Percentiles rank a stretch among this genome's conserved stretches.
These are phyloP conservation scores for Tetrax tetrax DNA, from an alignment of 2,113 vertebrate genomes.

Conservation along the genomic window DNA sequence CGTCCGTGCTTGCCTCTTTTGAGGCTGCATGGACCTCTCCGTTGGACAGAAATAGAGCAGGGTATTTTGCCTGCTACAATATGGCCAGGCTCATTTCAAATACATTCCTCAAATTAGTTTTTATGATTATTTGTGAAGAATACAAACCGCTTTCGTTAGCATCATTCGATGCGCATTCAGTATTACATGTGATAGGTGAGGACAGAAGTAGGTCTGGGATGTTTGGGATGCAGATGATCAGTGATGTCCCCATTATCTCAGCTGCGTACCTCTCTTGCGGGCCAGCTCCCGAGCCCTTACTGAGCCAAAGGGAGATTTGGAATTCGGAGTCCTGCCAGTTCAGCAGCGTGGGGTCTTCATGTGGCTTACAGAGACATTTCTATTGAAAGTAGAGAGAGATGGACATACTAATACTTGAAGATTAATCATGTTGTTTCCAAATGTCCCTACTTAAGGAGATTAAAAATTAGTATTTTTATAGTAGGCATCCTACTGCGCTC, in stretches of 20 bases:
- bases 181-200: background rate
- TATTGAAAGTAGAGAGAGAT: background rate
- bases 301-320: background rate
- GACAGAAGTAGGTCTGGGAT: background rate
- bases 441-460: background rate
- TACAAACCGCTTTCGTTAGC: background rate
- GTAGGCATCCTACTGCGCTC: background rate
- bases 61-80: background rate
- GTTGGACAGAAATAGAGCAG: background rate
- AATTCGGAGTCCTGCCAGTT: accelerated
- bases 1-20: background rate
- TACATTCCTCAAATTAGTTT: background rate
- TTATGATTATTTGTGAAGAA: background rate
- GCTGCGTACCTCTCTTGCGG: too few relatives aligned
- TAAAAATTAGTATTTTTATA: background rate
- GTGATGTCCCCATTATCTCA: background rate
- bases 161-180: accelerated
- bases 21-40: background rate
- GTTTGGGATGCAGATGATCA: background rate
- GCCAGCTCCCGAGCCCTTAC: background rate
- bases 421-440: background rate
- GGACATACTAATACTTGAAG: background rate
- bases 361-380: background rate
- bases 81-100: background rate
- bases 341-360: background rate